Percentiles rank a stretch among this genome's conserved stretches.
Conservation (phyloP, 2,113 vertebrate genomes). For the Odocoileus hemionus region DNA sequence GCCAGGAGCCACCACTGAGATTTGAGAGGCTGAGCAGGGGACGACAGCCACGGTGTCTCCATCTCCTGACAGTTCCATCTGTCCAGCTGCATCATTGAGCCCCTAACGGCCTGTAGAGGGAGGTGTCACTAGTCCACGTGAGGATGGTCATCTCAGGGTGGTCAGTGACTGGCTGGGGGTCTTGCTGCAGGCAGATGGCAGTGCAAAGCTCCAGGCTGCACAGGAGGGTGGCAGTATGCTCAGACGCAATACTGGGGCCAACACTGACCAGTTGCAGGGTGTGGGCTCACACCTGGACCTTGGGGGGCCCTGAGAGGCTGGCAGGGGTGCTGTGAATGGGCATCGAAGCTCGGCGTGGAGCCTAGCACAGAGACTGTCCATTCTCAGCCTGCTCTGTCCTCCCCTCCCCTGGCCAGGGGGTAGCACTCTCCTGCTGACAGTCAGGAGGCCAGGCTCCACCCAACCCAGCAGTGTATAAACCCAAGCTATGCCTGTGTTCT, state of each 20-base stretch:
- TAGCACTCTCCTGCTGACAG: background rate
- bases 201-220: background rate
- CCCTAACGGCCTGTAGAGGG: background rate
- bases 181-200: background rate
- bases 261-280: background rate
- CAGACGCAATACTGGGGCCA: background rate
- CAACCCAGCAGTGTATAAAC: no score
- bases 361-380: background rate
- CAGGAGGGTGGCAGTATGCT: background rate
- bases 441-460: background rate
- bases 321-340: background rate
- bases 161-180: background rate
- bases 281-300: background rate
- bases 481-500: background rate
- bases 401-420: background rate
- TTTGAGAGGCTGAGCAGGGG: background rate
- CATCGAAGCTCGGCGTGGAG: background rate
- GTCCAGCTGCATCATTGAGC: background rate
- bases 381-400: background rate
- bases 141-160: background rate
- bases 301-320: background rate
- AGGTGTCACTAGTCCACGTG: background rate
- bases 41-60: background rate
- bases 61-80: background rate
- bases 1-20: background rate